Base-by-base conservation (phyloP, 2,113 vertebrate species). In the Neolamprologus devosi region DNA sequence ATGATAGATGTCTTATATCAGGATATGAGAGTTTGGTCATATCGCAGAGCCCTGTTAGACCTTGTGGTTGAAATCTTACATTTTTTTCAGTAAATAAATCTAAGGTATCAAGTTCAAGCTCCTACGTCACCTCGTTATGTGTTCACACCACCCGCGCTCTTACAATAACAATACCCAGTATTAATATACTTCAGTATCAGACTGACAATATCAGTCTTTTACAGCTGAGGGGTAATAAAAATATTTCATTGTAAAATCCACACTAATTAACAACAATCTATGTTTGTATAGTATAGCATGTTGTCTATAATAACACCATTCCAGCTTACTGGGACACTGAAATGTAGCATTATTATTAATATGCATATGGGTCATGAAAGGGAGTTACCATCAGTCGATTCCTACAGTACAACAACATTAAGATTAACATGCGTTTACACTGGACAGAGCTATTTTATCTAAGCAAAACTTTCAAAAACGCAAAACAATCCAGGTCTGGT, bases 401-500 rank as follows among this genome's bases (percentile, higher is more conserved):
- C 45, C 49, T 45, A 81, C 78, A 83, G 68, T 37, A 84, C 35
- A 9, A 83, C 14, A 55, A 23, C 11, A 80, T 57, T 73, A 73
- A 30, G 6, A 55, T 11, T 26, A 78, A 49, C 60, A 65, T 3
- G 60, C 4, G 5, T 23, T 40, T 28, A 26, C 5, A 42, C 12
- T 28, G 42, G 7, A n/a, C 28, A 65, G 4, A 83, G 8, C 28
- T 37, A 83, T 9, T 54, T 49, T 19, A 28, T 70, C 33, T 23
- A 40, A 11, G 10, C n/a, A 40, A 16, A 54, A 28, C 13, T 40
- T 53, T 8, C 21, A 91, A 65, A 79, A 23, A 57, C 3, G 12
- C 80, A 89, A 89, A 94, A 91, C 68, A 85, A 89, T 91, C 87
- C 37, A 87, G 89, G 40, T 54, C 57, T 9, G 30, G 53, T 83